Conservation (phyloP, 2,888 invertebrate species). For the Lasioglossum lativentre region DNA sequence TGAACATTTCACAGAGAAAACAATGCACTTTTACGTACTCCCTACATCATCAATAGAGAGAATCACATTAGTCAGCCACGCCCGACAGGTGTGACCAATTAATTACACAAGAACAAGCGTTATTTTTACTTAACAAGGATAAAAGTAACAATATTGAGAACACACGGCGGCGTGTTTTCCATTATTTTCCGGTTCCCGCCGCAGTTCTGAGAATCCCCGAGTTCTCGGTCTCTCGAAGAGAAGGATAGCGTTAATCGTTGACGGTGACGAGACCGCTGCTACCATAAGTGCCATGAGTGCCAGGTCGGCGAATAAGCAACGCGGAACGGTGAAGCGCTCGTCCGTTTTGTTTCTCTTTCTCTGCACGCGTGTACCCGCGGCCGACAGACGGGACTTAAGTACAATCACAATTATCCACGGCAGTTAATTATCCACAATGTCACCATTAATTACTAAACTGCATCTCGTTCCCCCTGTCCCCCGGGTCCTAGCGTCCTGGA, state of each 20-base stretch:
- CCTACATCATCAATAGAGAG: background rate
- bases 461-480: constrained; percentile 58
- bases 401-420: constrained; percentile 80
- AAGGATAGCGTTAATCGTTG: constrained; percentile 19
- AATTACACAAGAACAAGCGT: background rate
- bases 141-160: background rate
- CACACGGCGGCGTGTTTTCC: constrained; percentile 15
- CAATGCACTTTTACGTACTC: background rate
- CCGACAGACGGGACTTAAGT: constrained; percentile 63
- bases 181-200: constrained; percentile 70
- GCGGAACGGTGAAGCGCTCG: constrained; percentile 21
- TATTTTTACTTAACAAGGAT: background rate
- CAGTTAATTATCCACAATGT: constrained; percentile 81
- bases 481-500: constrained; percentile 46
- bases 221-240: background rate
- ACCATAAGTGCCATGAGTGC: constrained; percentile 1
- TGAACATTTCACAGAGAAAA: no score
- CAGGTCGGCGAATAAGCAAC: background rate
- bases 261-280: constrained; percentile 9
- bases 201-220: constrained; percentile 73
- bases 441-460: constrained; percentile 82
- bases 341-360: constrained; percentile 7
- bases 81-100: background rate
- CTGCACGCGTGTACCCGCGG: constrained; percentile 37
- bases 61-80: background rate